Base-by-base conservation (phyloP, 2,888 invertebrate genomes). In the Hedya salicella region DNA sequence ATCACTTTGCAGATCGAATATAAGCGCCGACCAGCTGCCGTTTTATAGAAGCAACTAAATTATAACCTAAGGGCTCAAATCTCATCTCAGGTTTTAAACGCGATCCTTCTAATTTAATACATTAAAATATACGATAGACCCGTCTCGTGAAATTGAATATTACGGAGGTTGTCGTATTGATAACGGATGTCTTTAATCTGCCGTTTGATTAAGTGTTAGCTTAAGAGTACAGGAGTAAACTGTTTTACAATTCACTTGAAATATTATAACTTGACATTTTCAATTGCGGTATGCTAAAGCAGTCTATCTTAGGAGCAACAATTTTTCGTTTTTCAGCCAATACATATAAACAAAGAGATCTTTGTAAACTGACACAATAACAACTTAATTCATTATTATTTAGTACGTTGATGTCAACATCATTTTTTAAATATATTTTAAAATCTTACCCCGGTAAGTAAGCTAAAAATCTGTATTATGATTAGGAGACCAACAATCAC, bases 1-100 rank as follows among this genome's bases (percentile, higher is more conserved):
- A 89, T 89, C 89, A 79, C 75, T 77, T 75, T 72, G 80, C 78
- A 77, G 78, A 85, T 88, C 87, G 77, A 75, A 73, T 77, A 82
- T 86, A 87, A 87, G 73, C 69, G 80, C 80, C 80, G 82, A 65
- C 78, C 88, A 87, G 87, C 89, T 90, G 90, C 89, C 78, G 88
- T 82, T 86, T 85, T 79, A 81, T 83, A 77, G 79, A 77, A 81
- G 77, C 78, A 75, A 80, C 82, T 79, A 86, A 90, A 90, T 89
- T 87, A 81, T 82, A 78, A 75, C 91, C 87, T 73, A 66, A 76
- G 82, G 89, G 84, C 80, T 80, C 76, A 82, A 85, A 86, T 85
- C 85, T 84, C 85, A 85, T 86, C 85, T 85, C 70, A 70, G 71
- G 72, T 78, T 82, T 80, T 75, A 78, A 79, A 78, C 78, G 73